phyloP scores from a whole-genome alignment of 2,888 invertebrate species.

The Orchesellides sinensis region DNA sequence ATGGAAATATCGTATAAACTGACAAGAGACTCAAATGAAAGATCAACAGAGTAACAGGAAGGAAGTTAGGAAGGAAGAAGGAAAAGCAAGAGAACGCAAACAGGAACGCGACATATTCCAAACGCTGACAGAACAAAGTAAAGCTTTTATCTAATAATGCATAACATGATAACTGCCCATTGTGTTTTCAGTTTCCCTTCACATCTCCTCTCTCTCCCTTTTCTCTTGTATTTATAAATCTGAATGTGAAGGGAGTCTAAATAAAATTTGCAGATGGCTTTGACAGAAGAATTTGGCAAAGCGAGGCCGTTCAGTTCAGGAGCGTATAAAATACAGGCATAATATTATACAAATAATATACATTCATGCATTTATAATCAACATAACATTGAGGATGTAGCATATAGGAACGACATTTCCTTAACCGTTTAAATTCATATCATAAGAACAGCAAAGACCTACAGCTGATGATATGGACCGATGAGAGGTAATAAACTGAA shows the following conservation, averaged over 20 bases:
- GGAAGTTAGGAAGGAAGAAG: not conserved
- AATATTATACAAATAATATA: conserved; percentile 20
- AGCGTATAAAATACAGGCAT: no score
- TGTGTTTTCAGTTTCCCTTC: conserved; percentile 15
- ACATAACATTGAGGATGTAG: conserved; percentile 3
- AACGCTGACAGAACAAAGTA: not conserved
- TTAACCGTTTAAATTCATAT: conserved; percentile 5
- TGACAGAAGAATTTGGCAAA: conserved; percentile 73
- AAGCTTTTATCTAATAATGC: conserved; percentile 30
- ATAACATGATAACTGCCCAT: conserved; percentile 58
- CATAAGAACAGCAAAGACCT: conserved; percentile 4
- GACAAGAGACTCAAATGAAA: no score
- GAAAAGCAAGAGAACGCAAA: not conserved
- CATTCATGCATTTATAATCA: conserved; percentile 1
- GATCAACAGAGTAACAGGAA: no score
- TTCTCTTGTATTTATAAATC: not conserved
- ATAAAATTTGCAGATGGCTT: conserved; percentile 71
- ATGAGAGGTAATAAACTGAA: conserved; percentile 47
- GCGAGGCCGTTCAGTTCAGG: conserved; percentile 68
- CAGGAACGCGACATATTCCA: not conserved
- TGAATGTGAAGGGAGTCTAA: conserved; percentile 52
- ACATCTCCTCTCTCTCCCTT: conserved; percentile 7
- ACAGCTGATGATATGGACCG: conserved; percentile 42
- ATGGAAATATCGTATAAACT: no score
- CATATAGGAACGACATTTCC: conserved; percentile 3